Evolutionary conservation across 2,797 vertebrate genomes (phyloP).

Genomic region (Mastacembelus armatus): DNA sequence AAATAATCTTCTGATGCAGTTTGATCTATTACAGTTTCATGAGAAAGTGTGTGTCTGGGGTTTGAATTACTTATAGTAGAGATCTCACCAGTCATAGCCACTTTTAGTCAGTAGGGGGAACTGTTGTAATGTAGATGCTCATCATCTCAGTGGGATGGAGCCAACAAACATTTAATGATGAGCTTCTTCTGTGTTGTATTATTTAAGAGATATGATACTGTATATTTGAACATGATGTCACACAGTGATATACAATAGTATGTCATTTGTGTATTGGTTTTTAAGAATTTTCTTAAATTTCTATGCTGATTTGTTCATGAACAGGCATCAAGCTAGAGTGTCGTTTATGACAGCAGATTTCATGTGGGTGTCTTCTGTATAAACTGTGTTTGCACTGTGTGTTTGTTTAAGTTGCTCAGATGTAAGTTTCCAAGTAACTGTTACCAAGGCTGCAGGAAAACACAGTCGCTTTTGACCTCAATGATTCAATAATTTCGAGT

Average conservation of each 20-base stretch:
- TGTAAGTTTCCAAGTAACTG: constrained; percentile 60
- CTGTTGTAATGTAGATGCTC: constrained; percentile 42
- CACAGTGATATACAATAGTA: too few species aligned
- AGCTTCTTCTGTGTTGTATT: constrained; percentile 1
- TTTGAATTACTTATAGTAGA: constrained; percentile 38
- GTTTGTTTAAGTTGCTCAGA: constrained; percentile 20
- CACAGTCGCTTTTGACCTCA: constrained; percentile 1
- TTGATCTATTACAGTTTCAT: constrained; percentile 14
- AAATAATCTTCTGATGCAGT: constrained; percentile 5
- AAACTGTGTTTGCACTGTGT: constrained; percentile 11
- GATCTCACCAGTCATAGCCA: constrained; percentile 18
- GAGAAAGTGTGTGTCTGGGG: constrained; percentile 8
- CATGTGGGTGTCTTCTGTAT: constrained; percentile 2
- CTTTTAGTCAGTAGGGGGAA: constrained; percentile 62
- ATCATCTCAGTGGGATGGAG: constrained; percentile 55
- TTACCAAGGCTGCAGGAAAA: constrained; percentile 39
- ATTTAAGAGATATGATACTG: background rate
- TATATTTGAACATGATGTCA: background rate
- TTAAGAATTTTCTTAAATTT: background rate
- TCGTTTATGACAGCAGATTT: background rate
- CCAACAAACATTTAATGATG: constrained; percentile 44
- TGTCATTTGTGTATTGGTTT: background rate
- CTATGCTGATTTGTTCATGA: background rate
- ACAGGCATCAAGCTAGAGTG: background rate
- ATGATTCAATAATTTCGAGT: background rate